Conservation (phyloP, 2,113 vertebrate species). For the Electrona antarctica region DNA sequence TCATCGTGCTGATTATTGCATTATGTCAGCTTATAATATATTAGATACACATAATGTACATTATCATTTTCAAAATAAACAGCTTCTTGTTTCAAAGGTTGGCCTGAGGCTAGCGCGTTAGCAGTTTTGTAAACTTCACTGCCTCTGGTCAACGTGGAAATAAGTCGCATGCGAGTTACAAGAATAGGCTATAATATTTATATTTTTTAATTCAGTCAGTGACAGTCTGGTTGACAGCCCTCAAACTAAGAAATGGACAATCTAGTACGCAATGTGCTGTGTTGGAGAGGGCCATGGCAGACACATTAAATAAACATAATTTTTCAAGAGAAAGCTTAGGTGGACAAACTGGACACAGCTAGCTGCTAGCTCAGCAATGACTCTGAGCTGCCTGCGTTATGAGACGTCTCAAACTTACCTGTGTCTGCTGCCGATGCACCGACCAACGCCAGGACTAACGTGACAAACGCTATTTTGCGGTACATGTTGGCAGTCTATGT, state of each 20-base stretch:
- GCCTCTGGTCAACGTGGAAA: slow-evolving; percentile 19
- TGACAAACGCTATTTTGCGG: slow-evolving; percentile 58
- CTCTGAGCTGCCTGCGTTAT: too few relatives aligned
- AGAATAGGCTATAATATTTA: neutral
- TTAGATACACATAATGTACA: neutral
- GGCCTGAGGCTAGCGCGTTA: slow-evolving; percentile 36
- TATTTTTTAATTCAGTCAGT: neutral
- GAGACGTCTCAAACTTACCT: slow-evolving; percentile 70
- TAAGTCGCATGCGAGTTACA: slow-evolving; percentile 15
- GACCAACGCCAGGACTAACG: slow-evolving; percentile 50
- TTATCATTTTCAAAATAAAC: neutral
- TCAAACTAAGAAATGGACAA: neutral
- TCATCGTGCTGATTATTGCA: neutral
- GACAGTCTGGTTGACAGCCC: neutral
- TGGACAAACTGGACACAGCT: slow-evolving; percentile 12
- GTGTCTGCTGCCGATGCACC: slow-evolving; percentile 38
- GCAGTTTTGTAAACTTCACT: slow-evolving; percentile 23
- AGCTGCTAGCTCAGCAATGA: slow-evolving; percentile 51
- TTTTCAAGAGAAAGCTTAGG: neutral
- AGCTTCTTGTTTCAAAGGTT: neutral
- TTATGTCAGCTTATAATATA: too few relatives aligned
- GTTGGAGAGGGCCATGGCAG: neutral
- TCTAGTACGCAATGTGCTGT: neutral
- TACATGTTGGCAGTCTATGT: slow-evolving; percentile 63
- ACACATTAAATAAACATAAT: neutral